Evolutionary conservation across 2,113 vertebrate species (phyloP), one percentile per base, ranked within the genome.

Genomic region (Salvelinus fontinalis): DNA sequence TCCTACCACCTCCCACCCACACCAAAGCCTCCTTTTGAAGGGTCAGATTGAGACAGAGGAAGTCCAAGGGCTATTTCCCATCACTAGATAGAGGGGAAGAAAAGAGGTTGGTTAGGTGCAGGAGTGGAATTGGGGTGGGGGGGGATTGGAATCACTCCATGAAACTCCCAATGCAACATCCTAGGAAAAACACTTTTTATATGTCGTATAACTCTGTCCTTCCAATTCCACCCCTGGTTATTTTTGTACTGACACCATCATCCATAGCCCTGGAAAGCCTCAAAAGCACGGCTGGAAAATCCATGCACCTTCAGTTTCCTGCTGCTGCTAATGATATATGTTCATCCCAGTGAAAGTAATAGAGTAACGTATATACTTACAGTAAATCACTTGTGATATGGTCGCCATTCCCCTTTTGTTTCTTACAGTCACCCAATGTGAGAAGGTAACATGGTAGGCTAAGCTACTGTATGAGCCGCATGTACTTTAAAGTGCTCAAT

Each of bases 61-160:
- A 89, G 84, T 78, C 80, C 81, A 64, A 71, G 67, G 73, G 78
- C 79, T 81, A 83, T 79, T 83, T 84, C 84, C 74, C 57, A 83
- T 84, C 51, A 54, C 51, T 54, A 54, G 16, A 54, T 5, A 54
- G 51, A 54, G 51, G 14, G 16, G 16, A 3, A 54, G 4, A 18
- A 18, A 18, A 54, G 51, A 51, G 51, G 16, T 5, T 51, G 16
- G 4, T 14, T 16, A 18, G 1, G 16, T 18, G 14, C 51, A 16
- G 12, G 51, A 4, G 49, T 51, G 49, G 14, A 51, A 5, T 16
- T 51, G 14, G 14, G 49, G 8, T 7, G 34, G 34, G 6, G 5
- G 5, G 31, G 12, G 2, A 5, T 3, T 14, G 3, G 14, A 51
- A 51, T 12, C 49, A 1, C 49, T 16, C 14, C 49, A 51, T 9